Base-by-base conservation (phyloP, 2,113 vertebrate species). In the Hippolais icterina region DNA sequence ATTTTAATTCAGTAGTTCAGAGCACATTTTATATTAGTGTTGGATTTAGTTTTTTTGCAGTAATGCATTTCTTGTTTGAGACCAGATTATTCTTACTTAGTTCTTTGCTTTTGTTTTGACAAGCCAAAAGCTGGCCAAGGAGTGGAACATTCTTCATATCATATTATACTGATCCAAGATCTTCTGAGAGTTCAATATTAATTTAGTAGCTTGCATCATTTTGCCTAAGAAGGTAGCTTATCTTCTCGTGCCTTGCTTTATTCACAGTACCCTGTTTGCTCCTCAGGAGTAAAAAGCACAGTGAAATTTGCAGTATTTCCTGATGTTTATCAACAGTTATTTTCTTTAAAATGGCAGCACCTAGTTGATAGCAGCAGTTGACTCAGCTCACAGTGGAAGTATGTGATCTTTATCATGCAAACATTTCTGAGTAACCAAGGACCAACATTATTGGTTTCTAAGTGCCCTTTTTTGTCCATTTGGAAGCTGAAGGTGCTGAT, bases 81-180 rank as follows among this genome's bases (percentile, higher is more conserved):
- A 65, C 37, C 31, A 85, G 49, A 42, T 78, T 83, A 61, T 90
- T 82, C 57, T 52, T 80, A 52, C 64, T 83, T 68, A 72, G 37
- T 74, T 83, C 49, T 59, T 65, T 90, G 79, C 42, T 90, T 96
- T 89, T 92, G 47, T 78, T 95, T 95, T 94, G 71, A 66, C 42
- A 94, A 87, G 76, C 54, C 80, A 87, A 89, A 83, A 91, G 76
- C 35, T 70, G 68, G 76, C 75, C 80, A 90, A 93, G 71, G 44
- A 87, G 80, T 78, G 33, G 83, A 93, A 63, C 49, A 17, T 93
- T 94, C 83, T 75, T 93, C 1, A 0, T 93, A 39, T 35, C 52
- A 22, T 89, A 35, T 93, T 74, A 54, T 47, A 68, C 64, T 2
- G 4, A 78, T 92, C 69, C 83, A 90, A 88, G 79, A 86, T 66